Evolutionary conservation across 2,888 invertebrate genomes (phyloP).

Genomic region (Lycophotia porphyrea): DNA sequence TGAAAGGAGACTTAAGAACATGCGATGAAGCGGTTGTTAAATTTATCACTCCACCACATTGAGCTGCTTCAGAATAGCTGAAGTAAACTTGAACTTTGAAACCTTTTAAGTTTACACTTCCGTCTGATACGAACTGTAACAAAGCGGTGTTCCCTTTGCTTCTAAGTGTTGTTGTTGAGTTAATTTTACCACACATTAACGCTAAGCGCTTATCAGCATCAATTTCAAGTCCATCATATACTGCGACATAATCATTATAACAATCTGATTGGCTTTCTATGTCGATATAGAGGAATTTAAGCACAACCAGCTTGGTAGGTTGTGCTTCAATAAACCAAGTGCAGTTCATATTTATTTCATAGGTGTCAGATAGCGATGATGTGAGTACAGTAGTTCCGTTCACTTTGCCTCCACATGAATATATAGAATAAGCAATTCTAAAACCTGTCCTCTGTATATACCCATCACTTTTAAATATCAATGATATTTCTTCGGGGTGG

Average conservation of each 20-base stretch:
- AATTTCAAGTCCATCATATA: constrained; percentile 88
- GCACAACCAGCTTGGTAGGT: constrained; percentile 89
- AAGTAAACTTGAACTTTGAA: constrained; percentile 92
- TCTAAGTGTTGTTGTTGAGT: constrained; percentile 89
- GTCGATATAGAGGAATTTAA: constrained; percentile 91
- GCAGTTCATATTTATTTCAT: constrained; percentile 91
- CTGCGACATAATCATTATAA: constrained; percentile 90
- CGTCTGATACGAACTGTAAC: constrained; percentile 87
- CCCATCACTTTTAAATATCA: constrained; percentile 91
- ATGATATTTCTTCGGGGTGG: constrained; percentile 76
- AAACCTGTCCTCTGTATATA: constrained; percentile 90
- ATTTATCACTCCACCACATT: constrained; percentile 93
- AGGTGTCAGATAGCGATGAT: constrained; percentile 85
- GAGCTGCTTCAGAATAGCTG: constrained; percentile 86
- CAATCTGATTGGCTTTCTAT: constrained; percentile 89
- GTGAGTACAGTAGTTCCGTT: constrained; percentile 90
- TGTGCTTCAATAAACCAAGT: constrained; percentile 95
- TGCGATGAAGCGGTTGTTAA: constrained; percentile 82
- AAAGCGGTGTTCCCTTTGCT: constrained; percentile 91
- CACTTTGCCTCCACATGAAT: constrained; percentile 94
- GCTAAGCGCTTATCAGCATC: constrained; percentile 86
- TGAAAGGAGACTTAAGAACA: constrained; percentile 82
- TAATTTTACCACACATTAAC: constrained; percentile 92
- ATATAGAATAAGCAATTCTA: constrained; percentile 90
- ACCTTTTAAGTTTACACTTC: constrained; percentile 83